A percentile compares a stretch with the other conserved stretches of the same genome.
Evolutionary conservation across 2,888 invertebrate genomes (phyloP).

Genomic region (Macroteleia sp.): DNA sequence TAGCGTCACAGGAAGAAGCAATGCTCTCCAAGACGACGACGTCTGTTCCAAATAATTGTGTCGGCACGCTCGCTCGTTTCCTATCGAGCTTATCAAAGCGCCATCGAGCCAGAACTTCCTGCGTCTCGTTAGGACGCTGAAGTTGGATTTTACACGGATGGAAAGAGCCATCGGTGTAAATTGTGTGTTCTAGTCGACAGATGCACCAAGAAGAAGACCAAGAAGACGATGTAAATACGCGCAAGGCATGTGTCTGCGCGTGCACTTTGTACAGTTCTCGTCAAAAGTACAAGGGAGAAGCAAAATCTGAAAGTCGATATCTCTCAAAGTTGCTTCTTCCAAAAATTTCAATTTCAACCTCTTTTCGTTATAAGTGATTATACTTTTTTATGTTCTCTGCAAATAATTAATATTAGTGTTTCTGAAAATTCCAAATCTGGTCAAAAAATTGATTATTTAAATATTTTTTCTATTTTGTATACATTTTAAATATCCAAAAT

Average conservation of each 20-base stretch:
- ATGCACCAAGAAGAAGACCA: conserved; percentile 44
- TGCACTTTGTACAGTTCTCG: conserved; percentile 29
- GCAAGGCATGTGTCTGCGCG: conserved; percentile 47
- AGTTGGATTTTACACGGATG: conserved; percentile 51
- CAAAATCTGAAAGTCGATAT: too few species aligned
- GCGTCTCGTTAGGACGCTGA: conserved; percentile 54
- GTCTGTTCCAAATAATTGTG: conserved; percentile 37
- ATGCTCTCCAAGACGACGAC: conserved; percentile 7
- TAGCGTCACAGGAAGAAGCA: conserved; percentile 7
- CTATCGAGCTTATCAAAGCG: conserved; percentile 61
- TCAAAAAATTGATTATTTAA: too few species aligned
- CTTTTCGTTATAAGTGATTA: too few species aligned
- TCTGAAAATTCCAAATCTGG: too few species aligned
- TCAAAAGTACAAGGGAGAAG: too few species aligned
- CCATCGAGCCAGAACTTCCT: conserved; percentile 51
- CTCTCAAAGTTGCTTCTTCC: too few species aligned
- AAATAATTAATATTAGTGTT: too few species aligned
- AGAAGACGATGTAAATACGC: conserved; percentile 66
- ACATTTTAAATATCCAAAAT: too few species aligned
- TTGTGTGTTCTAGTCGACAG: conserved; percentile 60
- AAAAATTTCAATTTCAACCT: too few species aligned
- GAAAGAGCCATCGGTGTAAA: conserved; percentile 63
- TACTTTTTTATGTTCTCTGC: too few species aligned
- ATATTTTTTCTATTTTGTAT: too few species aligned
- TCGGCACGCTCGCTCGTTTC: conserved; percentile 28